phyloP scores from a whole-genome alignment of 2,797 vertebrate genomes.

The Erpetoichthys calabaricus region DNA sequence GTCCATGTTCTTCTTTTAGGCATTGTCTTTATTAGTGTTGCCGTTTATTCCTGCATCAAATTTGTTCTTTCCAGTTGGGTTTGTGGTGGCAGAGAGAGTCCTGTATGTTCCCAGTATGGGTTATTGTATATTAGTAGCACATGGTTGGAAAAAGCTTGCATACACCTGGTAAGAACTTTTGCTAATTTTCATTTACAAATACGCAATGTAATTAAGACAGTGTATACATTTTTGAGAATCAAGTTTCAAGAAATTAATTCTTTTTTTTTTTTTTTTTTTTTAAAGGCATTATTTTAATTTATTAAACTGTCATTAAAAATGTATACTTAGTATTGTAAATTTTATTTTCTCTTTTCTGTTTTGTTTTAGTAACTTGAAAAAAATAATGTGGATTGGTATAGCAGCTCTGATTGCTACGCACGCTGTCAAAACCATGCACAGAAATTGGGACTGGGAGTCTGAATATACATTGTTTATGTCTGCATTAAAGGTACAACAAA shows the following conservation, averaged over 20 bases:
- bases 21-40: constrained; percentile 79
- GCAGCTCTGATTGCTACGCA: constrained; percentile 69
- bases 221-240: too few species aligned
- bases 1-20: constrained; percentile 44
- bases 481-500: constrained; percentile 75
- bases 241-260: too few species aligned
- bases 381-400: constrained; percentile 77
- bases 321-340: not conserved
- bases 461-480: constrained; percentile 95
- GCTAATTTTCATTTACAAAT: constrained; percentile 10
- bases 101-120: constrained; percentile 97
- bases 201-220: too few species aligned
- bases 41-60: constrained; percentile 95
- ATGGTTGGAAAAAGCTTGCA: constrained; percentile 76
- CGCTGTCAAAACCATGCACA: constrained; percentile 82
- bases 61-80: constrained; percentile 95
- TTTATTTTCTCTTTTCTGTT: not conserved
- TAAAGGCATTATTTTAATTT: too few species aligned
- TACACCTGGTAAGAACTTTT: constrained; percentile 58
- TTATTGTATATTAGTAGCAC: constrained; percentile 87
- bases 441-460: constrained; percentile 97
- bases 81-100: constrained; percentile 89
- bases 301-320: not conserved
- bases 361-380: constrained; percentile 59
- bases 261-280: too few species aligned